Evolutionary conservation across 2,113 vertebrate genomes (phyloP).

Genomic region (Ochotona curzoniae): DNA sequence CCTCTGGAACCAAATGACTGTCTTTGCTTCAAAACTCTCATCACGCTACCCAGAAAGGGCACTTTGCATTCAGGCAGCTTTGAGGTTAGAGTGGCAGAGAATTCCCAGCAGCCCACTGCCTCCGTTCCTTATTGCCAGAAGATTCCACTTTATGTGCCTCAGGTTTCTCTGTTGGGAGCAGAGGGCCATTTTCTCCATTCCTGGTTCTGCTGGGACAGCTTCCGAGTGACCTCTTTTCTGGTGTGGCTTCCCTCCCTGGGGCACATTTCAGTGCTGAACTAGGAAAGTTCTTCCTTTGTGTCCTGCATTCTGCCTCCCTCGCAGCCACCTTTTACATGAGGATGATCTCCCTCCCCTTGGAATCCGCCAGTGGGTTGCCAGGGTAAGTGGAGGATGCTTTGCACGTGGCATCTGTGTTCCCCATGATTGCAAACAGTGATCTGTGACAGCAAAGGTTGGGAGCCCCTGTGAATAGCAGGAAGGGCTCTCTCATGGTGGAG

Average conservation of each 20-base stretch:
- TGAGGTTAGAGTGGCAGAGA: background rate
- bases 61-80: constrained; percentile 34
- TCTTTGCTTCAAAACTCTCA: constrained; percentile 18
- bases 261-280: background rate
- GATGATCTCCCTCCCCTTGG: too few relatives aligned
- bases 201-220: background rate
- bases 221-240: background rate
- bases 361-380: background rate
- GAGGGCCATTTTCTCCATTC: constrained; percentile 37
- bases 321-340: background rate
- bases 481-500: background rate
- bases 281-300: background rate
- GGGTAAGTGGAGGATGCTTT: background rate
- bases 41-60: background rate
- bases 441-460: background rate
- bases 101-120: background rate
- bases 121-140: constrained; percentile 33
- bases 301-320: background rate
- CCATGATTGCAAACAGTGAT: background rate
- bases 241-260: background rate
- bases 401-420: background rate
- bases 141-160: background rate
- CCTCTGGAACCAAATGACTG: background rate
- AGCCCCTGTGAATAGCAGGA: background rate
- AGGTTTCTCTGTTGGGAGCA: background rate